These are phyloP conservation scores for Epinotia bilunana DNA, from an alignment of 2,888 invertebrate species.

Conservation along the genomic window DNA sequence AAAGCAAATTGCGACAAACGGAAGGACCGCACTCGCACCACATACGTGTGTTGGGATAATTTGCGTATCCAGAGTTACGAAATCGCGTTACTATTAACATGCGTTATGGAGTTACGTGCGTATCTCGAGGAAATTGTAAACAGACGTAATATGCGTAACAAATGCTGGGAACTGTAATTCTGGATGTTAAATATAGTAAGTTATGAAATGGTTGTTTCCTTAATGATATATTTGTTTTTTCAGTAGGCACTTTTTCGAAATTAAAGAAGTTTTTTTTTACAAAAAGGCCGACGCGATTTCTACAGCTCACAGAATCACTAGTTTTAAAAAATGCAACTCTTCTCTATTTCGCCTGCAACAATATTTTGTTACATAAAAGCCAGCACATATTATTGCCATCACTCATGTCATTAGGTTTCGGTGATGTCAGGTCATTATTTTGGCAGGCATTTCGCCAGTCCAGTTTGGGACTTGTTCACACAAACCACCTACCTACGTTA, in stretches of 20 bases:
- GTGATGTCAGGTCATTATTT: constrained; percentile 17
- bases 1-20: constrained; percentile 71
- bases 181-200: constrained; percentile 16
- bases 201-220: constrained; percentile 10
- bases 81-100: constrained; percentile 30
- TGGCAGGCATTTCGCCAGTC: constrained; percentile 1
- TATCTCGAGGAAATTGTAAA: constrained; percentile 35
- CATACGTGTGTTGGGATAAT: constrained; percentile 68
- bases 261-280: too few species aligned
- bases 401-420: background rate
- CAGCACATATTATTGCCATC: background rate
- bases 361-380: too few species aligned
- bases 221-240: too few species aligned
- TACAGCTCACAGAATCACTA: too few species aligned
- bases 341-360: too few species aligned
- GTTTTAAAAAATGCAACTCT: too few species aligned
- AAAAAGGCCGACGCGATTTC: too few species aligned
- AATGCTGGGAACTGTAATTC: constrained; percentile 24
- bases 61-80: constrained; percentile 64
- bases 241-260: too few species aligned
- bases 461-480: constrained; percentile 11
- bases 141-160: constrained; percentile 31
- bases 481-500: constrained; percentile 1
- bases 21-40: constrained; percentile 64
- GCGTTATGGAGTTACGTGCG: constrained; percentile 22